Percentiles rank a stretch among this genome's conserved stretches.
These are phyloP conservation scores for Hoplostethus mediterraneus DNA, from an alignment of 2,797 vertebrate genomes.

Conservation along the genomic window DNA sequence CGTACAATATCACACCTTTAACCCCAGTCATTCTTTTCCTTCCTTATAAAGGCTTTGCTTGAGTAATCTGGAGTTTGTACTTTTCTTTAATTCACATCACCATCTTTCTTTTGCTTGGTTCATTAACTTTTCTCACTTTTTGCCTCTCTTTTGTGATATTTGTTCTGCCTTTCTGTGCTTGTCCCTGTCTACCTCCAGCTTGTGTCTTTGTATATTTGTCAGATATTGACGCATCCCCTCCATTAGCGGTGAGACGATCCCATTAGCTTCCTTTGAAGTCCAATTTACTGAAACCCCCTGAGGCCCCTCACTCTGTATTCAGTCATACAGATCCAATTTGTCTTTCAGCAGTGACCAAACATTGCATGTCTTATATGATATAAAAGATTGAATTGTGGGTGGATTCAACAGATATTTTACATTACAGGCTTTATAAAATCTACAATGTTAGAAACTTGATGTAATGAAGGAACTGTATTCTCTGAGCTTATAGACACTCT, in stretches of 20 bases:
- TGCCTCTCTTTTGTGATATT: background rate
- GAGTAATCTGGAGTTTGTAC: background rate
- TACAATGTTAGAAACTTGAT: too few species aligned
- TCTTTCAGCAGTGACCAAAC: constrained; percentile 7
- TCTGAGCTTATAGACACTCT: background rate
- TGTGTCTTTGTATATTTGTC: constrained; percentile 1
- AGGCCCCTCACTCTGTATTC: constrained; percentile 2
- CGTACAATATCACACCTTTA: background rate
- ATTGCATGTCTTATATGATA: background rate
- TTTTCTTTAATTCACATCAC: background rate
- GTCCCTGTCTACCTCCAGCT: background rate
- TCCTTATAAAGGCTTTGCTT: background rate
- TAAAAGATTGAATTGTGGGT: background rate
- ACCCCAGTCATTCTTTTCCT: background rate
- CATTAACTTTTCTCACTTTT: background rate
- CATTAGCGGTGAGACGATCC: constrained; percentile 35
- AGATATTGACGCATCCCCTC: constrained; percentile 14
- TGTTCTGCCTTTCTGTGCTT: background rate
- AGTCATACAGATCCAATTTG: constrained; percentile 4
- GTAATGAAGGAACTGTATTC: background rate
- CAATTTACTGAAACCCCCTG: constrained; percentile 27
- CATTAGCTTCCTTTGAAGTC: constrained; percentile 33
- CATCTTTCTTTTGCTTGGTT: background rate
- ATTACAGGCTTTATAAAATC: background rate
- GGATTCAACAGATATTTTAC: background rate